Evolutionary conservation across 2,113 vertebrate species (phyloP), one percentile per base, ranked within the genome.

Genomic region (Nothobranchius furzeri): DNA sequence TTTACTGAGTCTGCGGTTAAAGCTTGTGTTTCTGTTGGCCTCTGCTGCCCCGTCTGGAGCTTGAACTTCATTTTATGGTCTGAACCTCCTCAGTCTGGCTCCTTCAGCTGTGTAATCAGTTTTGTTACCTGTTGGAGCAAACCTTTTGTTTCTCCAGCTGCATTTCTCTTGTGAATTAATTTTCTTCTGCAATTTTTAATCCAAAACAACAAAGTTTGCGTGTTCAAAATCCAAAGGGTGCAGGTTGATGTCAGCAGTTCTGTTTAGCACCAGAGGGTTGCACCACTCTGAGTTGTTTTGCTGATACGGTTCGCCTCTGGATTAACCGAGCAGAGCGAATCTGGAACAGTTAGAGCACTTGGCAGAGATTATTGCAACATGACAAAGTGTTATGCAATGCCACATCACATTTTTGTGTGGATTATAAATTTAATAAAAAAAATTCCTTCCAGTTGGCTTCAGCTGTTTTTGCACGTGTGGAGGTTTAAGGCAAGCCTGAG

Each of bases 41-140:
- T 40, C 37, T 0, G 7, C 37, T 7, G 37, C 37, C 37, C 30
- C 37, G 4, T 9, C 37, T 40, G 37, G 37, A 40, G 4, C 37
- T 40, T 40, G 37, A 40, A 9, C 37, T 40, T 40, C 37, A 7
- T 7, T 40, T 40, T 7, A 40, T 40, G 37, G 37, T 40, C 37
- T 9, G 37, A 40, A 30, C 30, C 30, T 30, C 30, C 30, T 40
- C 7, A 9, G 37, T 8, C 9, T 7, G 1, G 37, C 37, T 40
- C 63, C 83, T 72, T 87, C 83, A 82, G 86, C 89, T 88, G 85
- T 81, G 72, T 77, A 85, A 80, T 87, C 67, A 45, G 1, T 50
- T 70, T 54, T 80, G 87, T 79, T 74, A 87, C 79, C 83, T 85
- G 80, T 20, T 70, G 81, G 70, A 70, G 62, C 17, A 65, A 64